Base-by-base conservation (phyloP, 1,140 invertebrate genomes). In the Drosophila willistoni region DNA sequence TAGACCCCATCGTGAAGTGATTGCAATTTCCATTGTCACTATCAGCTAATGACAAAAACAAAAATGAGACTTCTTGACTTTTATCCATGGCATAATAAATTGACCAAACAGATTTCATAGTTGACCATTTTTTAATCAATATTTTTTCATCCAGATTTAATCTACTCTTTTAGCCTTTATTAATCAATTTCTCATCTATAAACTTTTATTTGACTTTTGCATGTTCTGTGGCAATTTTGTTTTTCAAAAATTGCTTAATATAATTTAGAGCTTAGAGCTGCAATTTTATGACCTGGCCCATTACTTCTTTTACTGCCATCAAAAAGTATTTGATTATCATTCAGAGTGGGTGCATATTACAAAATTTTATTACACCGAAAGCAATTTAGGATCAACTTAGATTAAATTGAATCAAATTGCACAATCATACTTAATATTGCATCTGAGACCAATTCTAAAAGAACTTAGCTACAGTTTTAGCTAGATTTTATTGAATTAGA, bases 141-240 rank as follows among this genome's bases (percentile, higher is more conserved):
- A 47, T 9, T 17, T 2, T 17, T 9, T 10, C 1, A 17, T 47
- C 6, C 42, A n/a, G 42, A 14, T 44, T 14, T 17, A 44, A 14
- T 14, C 42, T 7, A 14, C 10, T 5, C 36, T 47, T 17, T 0
- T 12, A 10, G 17, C 17, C 44, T 51, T 51, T 19, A 22, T 51
- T 51, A 51, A 51, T 51, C 44, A 51, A 51, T 51, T 22, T 22
- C 7, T 51, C 19, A 51, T 51, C 44, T 51, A 51, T 51, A 51
- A 51, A 51, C 44, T 51, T 51, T 51, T 51, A 51, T 51, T 51
- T 3, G 17, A 10, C 17, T 51, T 51, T 51, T 19, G 44, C 44
- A 51, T 51, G 44, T 22, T 19, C 19, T 19, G 9, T 10, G 17
- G 44, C 44, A 51, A 51, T 51, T 51, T 51, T 51, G 17, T 19